phyloP scores from a whole-genome alignment of 2,797 vertebrate species.

The Squalus acanthias region DNA sequence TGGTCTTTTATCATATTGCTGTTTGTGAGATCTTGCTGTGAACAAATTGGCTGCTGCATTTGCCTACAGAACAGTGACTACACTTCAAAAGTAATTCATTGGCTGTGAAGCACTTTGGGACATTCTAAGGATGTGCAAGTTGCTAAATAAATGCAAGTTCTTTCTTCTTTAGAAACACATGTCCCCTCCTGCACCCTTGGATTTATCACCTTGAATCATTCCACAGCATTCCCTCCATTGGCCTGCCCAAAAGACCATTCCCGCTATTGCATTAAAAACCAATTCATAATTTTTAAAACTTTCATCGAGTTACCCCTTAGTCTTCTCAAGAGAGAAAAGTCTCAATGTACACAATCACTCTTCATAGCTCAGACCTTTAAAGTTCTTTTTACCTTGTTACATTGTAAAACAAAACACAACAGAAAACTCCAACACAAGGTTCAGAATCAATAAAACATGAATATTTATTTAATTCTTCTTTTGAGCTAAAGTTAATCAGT shows the following conservation, averaged over 20 bases:
- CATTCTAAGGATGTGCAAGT: neutral
- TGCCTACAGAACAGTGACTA: neutral
- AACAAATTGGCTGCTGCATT: neutral
- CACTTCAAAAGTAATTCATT: neutral
- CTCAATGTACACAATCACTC: neutral
- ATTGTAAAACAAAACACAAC: neutral
- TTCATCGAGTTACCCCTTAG: neutral
- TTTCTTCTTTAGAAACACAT: neutral
- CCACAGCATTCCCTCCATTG: neutral
- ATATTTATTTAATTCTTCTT: neutral
- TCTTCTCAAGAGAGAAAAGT: neutral
- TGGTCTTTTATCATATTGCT: neutral
- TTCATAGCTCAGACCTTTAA: neutral
- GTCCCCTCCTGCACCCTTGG: neutral
- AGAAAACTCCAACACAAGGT: neutral
- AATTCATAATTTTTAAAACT: neutral
- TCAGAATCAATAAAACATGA: conserved; percentile 9
- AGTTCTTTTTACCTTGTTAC: neutral
- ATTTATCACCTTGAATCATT: neutral
- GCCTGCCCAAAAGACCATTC: neutral
- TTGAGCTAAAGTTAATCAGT: neutral
- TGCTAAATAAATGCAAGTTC: neutral
- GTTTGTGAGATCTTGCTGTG: neutral
- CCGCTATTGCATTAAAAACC: neutral
- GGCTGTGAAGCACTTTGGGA: neutral